Evolutionary conservation across 2,113 vertebrate species (phyloP).

Genomic region (Ahaetulla prasina): DNA sequence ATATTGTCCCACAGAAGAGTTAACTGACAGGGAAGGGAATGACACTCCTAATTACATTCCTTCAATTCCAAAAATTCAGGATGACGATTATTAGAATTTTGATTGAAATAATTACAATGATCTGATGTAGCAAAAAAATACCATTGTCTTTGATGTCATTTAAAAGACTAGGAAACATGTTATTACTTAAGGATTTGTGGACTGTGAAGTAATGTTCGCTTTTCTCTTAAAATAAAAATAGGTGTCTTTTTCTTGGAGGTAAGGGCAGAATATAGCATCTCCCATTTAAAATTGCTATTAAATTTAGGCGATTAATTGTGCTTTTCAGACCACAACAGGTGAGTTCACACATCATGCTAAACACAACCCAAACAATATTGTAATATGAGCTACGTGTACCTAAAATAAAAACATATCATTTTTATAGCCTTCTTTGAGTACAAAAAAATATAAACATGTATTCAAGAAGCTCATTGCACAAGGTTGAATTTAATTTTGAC

Average conservation of each 20-base stretch:
- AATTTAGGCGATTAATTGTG: neutral
- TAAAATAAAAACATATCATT: neutral
- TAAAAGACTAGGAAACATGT: neutral
- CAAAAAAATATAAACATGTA: neutral
- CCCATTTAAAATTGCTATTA: neutral
- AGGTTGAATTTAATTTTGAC: neutral
- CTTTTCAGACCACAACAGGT: neutral
- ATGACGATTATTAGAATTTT: neutral
- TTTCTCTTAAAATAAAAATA: neutral
- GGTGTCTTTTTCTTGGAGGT: neutral
- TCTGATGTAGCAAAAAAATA: neutral
- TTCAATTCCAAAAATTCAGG: neutral
- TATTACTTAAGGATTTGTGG: neutral
- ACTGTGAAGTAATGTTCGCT: neutral
- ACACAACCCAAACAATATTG: neutral
- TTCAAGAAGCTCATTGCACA: neutral
- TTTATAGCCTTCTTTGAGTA: neutral
- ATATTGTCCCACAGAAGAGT: neutral
- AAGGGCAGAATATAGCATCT: neutral
- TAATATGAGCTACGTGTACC: neutral
- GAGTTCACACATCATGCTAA: neutral
- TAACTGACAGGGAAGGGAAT: neutral
- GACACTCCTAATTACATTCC: neutral
- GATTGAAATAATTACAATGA: neutral
- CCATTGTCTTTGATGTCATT: neutral